Base-by-base conservation (phyloP, 2,113 vertebrate species). In the Thalassoma bifasciatum region DNA sequence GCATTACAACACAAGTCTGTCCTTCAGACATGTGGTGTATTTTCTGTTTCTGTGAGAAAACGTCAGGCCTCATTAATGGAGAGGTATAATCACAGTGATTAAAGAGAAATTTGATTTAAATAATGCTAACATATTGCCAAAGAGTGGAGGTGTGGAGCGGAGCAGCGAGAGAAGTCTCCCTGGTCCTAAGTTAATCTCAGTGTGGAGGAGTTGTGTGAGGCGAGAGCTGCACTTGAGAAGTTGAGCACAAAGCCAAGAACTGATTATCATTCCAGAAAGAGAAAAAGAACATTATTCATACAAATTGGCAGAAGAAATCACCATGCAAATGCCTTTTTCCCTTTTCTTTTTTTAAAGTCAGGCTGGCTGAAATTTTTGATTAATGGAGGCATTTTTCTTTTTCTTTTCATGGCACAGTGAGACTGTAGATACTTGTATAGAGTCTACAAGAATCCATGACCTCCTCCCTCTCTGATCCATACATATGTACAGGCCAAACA, bases 231-330 rank as follows among this genome's bases (percentile, higher is more conserved):
- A 72, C 75, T 83, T 60, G 42, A 89, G 75, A 89, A 82, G 66
- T 84, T 56, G 56, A 78, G 49, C 52, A 53, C 68, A 77, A 78
- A 72, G 75, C 75, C 71, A 78, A 79, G 47, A 67, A 75, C 44
- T 83, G 70, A 90, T 91, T 87, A 86, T 69, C 58, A 88, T 90
- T 85, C 83, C 34, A 11, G 21, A 75, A 68, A 70, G 49, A 78
- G 61, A 87, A 79, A 58, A 75, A 90, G 63, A 51, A 81, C 66
- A 88, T 85, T 87, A 88, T 79, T 87, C 77, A 85, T 86, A 83
- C 67, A 87, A 86, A 89, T 78, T 71, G 79, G 71, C 42, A 4
- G 62, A 70, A 54, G 60, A 83, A 90, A 88, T 87, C 74, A 88
- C 86, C 72, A 88, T 91, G 87, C 82, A 88, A 88, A 85, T 89